Evolutionary conservation across 2,113 vertebrate species (phyloP).

Genomic region (Helogale parvula): DNA sequence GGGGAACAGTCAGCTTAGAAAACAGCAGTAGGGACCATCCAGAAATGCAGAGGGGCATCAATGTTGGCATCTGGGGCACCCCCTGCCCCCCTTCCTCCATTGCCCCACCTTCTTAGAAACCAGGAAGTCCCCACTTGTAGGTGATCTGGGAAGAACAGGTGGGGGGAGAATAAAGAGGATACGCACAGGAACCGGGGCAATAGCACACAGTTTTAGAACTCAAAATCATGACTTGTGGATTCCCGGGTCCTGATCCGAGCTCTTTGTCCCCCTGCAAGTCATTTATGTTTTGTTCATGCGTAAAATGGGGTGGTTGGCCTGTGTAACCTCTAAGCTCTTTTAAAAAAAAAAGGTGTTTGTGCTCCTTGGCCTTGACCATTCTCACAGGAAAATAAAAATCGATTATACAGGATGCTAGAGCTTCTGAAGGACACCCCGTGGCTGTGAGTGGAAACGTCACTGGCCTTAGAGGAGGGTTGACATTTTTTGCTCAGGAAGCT

Average conservation of each 20-base stretch:
- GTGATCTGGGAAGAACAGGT: background rate
- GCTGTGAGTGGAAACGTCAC: background rate
- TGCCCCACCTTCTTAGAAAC: background rate
- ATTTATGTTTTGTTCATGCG: background rate
- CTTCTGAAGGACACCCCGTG: background rate
- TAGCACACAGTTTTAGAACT: background rate
- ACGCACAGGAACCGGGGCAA: background rate
- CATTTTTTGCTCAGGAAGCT: background rate
- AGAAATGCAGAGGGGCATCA: background rate
- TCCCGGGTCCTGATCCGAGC: background rate
- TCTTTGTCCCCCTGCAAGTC: background rate
- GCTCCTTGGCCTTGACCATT: background rate
- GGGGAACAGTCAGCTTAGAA: background rate
- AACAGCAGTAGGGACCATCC: background rate
- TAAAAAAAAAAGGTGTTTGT: background rate
- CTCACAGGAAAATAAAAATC: background rate
- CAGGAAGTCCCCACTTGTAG: background rate
- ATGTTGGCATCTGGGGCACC: too few relatives aligned
- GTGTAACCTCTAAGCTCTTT: background rate
- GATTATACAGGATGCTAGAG: background rate
- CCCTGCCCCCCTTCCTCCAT: background rate
- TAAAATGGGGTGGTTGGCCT: background rate
- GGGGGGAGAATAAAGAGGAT: background rate
- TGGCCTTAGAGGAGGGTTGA: background rate
- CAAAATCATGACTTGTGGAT: background rate